Conservation (phyloP, 2,888 invertebrate species). For the Nudaria mundana region DNA sequence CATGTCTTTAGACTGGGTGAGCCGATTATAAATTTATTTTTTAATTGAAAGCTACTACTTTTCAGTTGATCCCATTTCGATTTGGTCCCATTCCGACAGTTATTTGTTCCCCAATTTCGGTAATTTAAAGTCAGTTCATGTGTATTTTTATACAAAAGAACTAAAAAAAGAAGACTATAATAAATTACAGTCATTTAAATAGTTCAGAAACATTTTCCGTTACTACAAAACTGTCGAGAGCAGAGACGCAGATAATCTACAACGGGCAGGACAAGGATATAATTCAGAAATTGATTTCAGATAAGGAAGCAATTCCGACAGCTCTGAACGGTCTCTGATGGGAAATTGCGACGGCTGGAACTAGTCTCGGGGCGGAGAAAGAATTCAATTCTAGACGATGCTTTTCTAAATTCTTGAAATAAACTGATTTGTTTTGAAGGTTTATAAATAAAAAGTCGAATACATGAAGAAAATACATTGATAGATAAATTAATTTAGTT, state of each 20-base stretch:
- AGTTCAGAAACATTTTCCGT: too few species aligned
- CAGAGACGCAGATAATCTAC: slow-evolving; percentile 17
- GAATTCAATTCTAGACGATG: slow-evolving; percentile 23
- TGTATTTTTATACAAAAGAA: background rate
- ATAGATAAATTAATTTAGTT: too few species aligned
- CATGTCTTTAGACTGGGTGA: too few species aligned
- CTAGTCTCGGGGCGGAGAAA: slow-evolving; percentile 22
- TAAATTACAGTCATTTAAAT: too few species aligned
- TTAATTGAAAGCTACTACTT: too few species aligned
- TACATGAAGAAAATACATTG: too few species aligned
- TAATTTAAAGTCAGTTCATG: too few species aligned
- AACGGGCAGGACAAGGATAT: slow-evolving; percentile 32
- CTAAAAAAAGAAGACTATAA: background rate
- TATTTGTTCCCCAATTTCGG: too few species aligned
- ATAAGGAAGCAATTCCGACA: slow-evolving; percentile 58
- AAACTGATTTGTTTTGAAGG: background rate
- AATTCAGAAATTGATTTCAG: slow-evolving; percentile 56
- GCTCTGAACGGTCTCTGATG: slow-evolving; percentile 40
- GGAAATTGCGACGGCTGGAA: slow-evolving; percentile 58
- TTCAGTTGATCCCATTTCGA: too few species aligned
- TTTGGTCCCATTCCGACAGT: too few species aligned
- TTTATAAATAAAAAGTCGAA: too few species aligned
- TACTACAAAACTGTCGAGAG: slow-evolving; percentile 4
- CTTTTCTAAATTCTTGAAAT: slow-evolving; percentile 7
- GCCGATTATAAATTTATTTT: too few species aligned